A percentile compares a stretch with the other conserved stretches of the same genome.
Conservation (phyloP, 2,797 vertebrate species). For the Paratrypauchen microcephalus region DNA sequence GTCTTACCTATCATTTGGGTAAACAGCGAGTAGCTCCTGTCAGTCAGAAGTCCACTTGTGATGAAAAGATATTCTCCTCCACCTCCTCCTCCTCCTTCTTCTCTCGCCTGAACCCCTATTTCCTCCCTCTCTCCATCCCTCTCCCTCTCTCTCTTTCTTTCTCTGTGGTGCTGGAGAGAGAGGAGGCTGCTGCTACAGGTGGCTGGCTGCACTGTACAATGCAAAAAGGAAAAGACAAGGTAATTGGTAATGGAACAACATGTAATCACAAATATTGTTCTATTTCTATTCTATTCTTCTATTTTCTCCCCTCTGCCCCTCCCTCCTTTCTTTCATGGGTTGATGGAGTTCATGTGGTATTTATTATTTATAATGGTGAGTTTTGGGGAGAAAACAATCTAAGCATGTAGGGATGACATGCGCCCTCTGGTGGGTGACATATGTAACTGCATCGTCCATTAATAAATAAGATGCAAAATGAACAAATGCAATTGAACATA, state of each 20-base stretch:
- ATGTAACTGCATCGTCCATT: background rate
- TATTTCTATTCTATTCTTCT: too few species aligned
- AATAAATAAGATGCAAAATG: background rate
- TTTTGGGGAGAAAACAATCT: background rate
- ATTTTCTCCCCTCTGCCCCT: slow-evolving; percentile 21
- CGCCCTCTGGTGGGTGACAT: background rate
- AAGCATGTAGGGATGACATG: background rate
- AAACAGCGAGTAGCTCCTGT: slow-evolving; percentile 50
- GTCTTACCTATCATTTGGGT: slow-evolving; percentile 81
- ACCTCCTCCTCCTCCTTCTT: slow-evolving; percentile 20
- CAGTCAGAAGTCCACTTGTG: slow-evolving; percentile 65
- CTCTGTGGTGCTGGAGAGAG: slow-evolving; percentile 52
- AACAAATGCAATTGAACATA: background rate
- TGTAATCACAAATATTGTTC: slow-evolving; percentile 67
- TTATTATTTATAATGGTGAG: slow-evolving; percentile 17
- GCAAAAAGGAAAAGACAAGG: slow-evolving; percentile 43
- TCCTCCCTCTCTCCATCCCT: slow-evolving; percentile 31
- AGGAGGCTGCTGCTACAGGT: slow-evolving; percentile 73
- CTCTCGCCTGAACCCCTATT: slow-evolving; percentile 22
- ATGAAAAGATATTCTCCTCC: slow-evolving; percentile 58
- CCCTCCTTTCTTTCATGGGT: slow-evolving; percentile 23
- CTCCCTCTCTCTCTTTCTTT: slow-evolving; percentile 25
- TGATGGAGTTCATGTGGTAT: slow-evolving; percentile 55
- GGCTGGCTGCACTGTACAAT: slow-evolving; percentile 50
- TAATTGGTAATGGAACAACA: slow-evolving; percentile 71